A percentile compares a stretch with the other conserved stretches of the same genome.
phyloP scores from a whole-genome alignment of 2,113 vertebrate genomes.

The Gallinago jamesoni region DNA sequence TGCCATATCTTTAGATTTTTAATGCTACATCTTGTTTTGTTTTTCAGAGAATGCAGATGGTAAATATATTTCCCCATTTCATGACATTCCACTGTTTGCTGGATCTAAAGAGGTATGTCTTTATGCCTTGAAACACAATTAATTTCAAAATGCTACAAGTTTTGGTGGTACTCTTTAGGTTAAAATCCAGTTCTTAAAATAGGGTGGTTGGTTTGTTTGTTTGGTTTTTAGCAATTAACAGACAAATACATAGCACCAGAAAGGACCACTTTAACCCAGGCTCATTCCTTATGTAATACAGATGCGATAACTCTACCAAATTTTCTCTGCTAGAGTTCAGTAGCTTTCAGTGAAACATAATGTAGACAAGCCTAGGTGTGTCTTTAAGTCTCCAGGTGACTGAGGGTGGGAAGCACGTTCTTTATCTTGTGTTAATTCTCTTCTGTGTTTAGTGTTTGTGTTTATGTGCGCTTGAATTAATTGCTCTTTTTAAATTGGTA shows the following conservation, averaged over 20 bases:
- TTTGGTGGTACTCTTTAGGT: not conserved
- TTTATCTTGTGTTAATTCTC: not conserved
- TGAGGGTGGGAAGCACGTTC: not conserved
- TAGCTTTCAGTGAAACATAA: not conserved
- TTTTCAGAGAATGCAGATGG: constrained; percentile 86
- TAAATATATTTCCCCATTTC: constrained; percentile 94
- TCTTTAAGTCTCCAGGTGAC: not conserved
- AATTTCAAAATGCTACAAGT: not conserved
- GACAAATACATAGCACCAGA: not conserved
- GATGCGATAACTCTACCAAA: not conserved
- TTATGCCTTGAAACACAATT: not conserved
- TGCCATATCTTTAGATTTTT: not conserved
- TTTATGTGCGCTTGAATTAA: not conserved
- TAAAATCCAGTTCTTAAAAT: not conserved
- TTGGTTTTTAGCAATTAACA: not conserved
- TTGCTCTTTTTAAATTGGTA: not conserved
- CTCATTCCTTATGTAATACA: not conserved
- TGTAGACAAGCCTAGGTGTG: not conserved
- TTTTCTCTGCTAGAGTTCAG: not conserved
- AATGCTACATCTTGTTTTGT: not conserved
- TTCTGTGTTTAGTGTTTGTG: not conserved
- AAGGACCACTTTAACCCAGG: not conserved
- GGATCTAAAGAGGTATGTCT: constrained; percentile 78
- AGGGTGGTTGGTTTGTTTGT: not conserved
- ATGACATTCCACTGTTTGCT: constrained; percentile 90